Evolutionary conservation across 2,113 vertebrate genomes (phyloP), one percentile per base, ranked within the genome.

Genomic region (Chlamydotis undulata): DNA sequence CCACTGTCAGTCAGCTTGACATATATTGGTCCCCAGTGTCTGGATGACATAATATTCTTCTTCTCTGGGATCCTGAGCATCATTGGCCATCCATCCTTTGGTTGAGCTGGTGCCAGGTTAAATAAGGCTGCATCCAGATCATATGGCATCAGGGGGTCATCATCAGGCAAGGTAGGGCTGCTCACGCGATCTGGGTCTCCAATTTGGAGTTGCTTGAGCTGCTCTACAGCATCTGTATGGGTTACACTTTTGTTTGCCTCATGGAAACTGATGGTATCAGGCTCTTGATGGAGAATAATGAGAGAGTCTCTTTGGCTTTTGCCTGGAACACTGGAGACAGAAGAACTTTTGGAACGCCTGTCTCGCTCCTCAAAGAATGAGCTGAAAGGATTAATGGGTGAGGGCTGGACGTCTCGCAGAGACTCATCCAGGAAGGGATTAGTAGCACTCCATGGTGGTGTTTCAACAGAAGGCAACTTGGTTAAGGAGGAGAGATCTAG

Each of bases 21-120:
- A 2, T 98, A 98, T 95, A 99, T 99, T 33, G 98, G 98, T n/a
- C 99, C 99, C 99, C 99, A 99, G 97, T 99, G 99, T 68, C 99
- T 98, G n/a, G 99, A 99, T 19, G 99, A 99, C 99, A 99, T 99
- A 78, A 99, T 99, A 94, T 99, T 99, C 95, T 99, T 99, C 88
- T 99, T 99, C 96, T 99, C 99, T 3, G 99, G 99, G 89, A 99
- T 99, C 94, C 99, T 98, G n/a, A 99, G 98, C 97, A 99, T 99
- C 98, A 99, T 98, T 74, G 98, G 97, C 99, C 99, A 99, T 53
- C 99, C 99, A 19, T 99, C 98, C 79, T 96, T 98, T 59, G 97
- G 95, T 52, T 93, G 97, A 95, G 98, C 89, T 57, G 95, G 95
- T 43, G 94, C 78, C 15, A 98, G 96, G 25, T 93, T 94, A 50